Conservation (phyloP, 2,797 vertebrate genomes). For the Menidia menidia region DNA sequence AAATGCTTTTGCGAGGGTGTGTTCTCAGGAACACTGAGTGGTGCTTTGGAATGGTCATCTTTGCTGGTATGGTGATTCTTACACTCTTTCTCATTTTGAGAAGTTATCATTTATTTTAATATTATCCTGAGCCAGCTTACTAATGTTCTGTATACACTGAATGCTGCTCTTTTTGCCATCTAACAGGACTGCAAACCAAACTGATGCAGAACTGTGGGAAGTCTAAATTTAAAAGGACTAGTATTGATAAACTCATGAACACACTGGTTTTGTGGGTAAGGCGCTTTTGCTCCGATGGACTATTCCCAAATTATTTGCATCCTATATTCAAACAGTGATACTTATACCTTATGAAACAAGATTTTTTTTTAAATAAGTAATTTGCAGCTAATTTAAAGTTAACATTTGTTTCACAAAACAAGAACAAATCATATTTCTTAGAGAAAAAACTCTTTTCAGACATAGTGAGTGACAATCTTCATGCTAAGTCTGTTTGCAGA, state of each 20-base stretch:
- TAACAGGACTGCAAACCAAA: slow-evolving; percentile 86
- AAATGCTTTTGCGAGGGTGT: slow-evolving; percentile 87
- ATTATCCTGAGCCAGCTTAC: not conserved
- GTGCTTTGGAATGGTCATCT: slow-evolving; percentile 90
- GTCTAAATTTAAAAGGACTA: slow-evolving; percentile 89
- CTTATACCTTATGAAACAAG: too few species aligned
- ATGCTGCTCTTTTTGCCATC: not conserved
- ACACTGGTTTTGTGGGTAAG: slow-evolving; percentile 90
- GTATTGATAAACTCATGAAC: slow-evolving; percentile 90
- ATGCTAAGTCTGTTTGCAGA: too few species aligned
- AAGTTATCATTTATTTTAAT: slow-evolving; percentile 43
- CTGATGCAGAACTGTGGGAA: slow-evolving; percentile 92
- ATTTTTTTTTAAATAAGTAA: too few species aligned
- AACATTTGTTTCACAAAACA: too few species aligned
- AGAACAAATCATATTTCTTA: too few species aligned
- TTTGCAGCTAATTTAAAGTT: too few species aligned
- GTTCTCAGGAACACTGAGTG: slow-evolving; percentile 88
- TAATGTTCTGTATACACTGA: not conserved
- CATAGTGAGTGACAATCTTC: not conserved
- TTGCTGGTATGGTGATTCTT: slow-evolving; percentile 80
- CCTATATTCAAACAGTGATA: too few species aligned
- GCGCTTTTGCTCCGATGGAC: not conserved
- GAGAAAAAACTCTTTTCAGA: not conserved
- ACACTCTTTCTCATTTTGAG: too few species aligned
- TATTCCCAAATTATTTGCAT: too few species aligned